Percentiles rank a stretch among this genome's conserved stretches.
Evolutionary conservation across 2,113 vertebrate species (phyloP).

Genomic region (Terrapene triunguis): DNA sequence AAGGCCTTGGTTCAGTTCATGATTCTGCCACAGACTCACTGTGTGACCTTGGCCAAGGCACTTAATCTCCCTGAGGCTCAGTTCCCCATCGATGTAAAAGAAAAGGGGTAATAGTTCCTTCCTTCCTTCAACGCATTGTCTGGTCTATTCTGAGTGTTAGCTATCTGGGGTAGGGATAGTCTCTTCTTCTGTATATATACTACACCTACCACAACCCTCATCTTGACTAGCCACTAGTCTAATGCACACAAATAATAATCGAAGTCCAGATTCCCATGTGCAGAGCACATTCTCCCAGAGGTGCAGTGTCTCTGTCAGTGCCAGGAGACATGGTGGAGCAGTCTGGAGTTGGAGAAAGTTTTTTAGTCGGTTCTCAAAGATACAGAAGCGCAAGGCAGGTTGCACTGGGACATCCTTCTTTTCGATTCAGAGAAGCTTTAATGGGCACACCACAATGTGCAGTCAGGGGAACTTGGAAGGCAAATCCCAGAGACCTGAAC

Average conservation of each 20-base stretch:
- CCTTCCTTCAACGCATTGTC: background rate
- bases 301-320: background rate
- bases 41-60: background rate
- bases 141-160: background rate
- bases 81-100: background rate
- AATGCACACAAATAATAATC: rapidly evolving
- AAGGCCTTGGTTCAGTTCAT: too few relatives aligned
- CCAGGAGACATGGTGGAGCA: background rate
- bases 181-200: background rate
- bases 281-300: background rate
- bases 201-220: background rate
- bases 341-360: background rate
- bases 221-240: rapidly evolving
- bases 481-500: background rate
- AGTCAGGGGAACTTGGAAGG: rapidly evolving
- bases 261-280: background rate
- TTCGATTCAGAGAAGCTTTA: background rate
- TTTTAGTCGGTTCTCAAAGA: background rate
- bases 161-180: background rate
- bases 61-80: background rate
- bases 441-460: rapidly evolving
- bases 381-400: too few relatives aligned
- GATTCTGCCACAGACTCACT: background rate
- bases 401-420: background rate
- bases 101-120: background rate